These are phyloP conservation scores for Lycodopsis pacificus DNA, from an alignment of 2,797 vertebrate genomes.

Conservation along the genomic window DNA sequence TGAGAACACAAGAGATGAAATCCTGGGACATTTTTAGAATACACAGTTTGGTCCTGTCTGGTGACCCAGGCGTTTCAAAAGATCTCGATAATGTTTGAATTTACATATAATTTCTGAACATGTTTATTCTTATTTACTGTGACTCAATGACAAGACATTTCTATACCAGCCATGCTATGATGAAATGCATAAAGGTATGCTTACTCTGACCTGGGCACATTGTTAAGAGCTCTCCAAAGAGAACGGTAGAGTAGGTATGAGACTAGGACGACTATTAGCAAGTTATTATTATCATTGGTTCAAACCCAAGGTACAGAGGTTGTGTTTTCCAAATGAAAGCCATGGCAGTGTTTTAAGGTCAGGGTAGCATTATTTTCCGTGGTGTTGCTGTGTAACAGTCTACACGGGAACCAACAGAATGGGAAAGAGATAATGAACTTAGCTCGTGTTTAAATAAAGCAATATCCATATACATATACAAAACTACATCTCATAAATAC, in stretches of 20 bases:
- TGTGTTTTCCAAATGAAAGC: conserved; percentile 58
- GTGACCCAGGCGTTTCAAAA: conserved; percentile 24
- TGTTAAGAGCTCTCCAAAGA: conserved; percentile 63
- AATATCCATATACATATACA: conserved; percentile 80
- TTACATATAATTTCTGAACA: conserved; percentile 47
- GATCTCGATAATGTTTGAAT: conserved; percentile 31
- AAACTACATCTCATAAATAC: conserved; percentile 83
- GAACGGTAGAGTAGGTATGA: conserved; percentile 61
- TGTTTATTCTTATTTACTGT: conserved; percentile 64
- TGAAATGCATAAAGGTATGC: conserved; percentile 74
- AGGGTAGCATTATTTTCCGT: conserved; percentile 56
- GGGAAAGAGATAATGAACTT: conserved; percentile 63
- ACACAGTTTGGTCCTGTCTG: conserved; percentile 47
- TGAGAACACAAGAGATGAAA: conserved; percentile 64
- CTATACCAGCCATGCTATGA: conserved; percentile 75
- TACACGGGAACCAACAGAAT: conserved; percentile 62
- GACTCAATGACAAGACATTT: conserved; percentile 60
- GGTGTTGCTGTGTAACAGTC: conserved; percentile 73
- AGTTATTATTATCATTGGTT: conserved; percentile 50
- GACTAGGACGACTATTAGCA: conserved; percentile 49
- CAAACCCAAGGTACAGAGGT: conserved; percentile 52
- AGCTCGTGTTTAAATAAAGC: conserved; percentile 76
- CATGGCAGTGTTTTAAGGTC: conserved; percentile 71
- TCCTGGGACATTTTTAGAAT: conserved; percentile 49
- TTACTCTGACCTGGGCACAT: conserved; percentile 63